Base-by-base conservation (phyloP, 2,797 vertebrate genomes). In the Rhyacichthys aspro region DNA sequence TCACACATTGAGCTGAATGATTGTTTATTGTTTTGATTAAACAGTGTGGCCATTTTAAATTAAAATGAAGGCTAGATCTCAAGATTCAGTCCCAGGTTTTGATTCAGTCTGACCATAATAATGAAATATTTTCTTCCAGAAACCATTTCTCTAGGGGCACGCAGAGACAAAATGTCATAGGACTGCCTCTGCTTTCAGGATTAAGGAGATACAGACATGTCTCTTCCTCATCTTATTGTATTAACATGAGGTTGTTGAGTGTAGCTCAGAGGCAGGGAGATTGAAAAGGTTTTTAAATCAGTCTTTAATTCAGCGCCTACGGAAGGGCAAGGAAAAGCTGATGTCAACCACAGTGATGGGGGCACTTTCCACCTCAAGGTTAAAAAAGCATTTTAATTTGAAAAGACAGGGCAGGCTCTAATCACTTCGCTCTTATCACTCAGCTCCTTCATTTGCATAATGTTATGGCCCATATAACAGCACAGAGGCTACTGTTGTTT, bases 81-180 rank as follows among this genome's bases (percentile, higher is more conserved):
- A 28, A 28, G 23, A 28, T 28, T 68, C 33, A 23, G 32, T 60
- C 55, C 55, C 39, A 38, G 71, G 1, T 28, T 28, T 28, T 28
- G 23, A 76, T 61, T 70, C 57, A 45, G 71, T 81, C 44, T 39
- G 70, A 73, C 63, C 75, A 42, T 33, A 32, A 55, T 61, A 47
- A 16, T 64, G 33, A 14, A 68, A 72, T 44, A 58, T 57, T 73
- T 75, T 57, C 59, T 63, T 9, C 11, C 48, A 59, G 33, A 55
- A 68, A 67, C 14, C 47, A 60, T 63, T 52, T 75, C 74, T 66
- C 34, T 32, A 1, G 58, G 44, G 38, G 61, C 48, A 44, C 15
- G 57, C 10, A 15, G 49, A 48, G 59, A 74, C 67, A 62, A 55
- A 23, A 59, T 41, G 34, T 58, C 34, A 55, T 23, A 32, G 56